Conservation (phyloP, 2,888 invertebrate genomes). For the Craniophora ligustri region DNA sequence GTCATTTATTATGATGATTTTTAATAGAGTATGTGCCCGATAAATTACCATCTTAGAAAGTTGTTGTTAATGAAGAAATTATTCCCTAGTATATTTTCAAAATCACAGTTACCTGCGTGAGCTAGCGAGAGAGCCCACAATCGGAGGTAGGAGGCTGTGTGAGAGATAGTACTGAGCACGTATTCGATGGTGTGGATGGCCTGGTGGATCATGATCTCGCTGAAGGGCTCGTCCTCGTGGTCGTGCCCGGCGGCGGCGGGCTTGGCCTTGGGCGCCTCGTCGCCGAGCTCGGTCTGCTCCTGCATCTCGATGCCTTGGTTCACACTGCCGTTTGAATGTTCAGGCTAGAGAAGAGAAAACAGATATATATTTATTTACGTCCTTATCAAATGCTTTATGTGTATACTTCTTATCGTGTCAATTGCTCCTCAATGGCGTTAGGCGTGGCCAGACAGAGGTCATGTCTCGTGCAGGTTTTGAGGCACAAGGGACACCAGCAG, state of each 20-base stretch:
- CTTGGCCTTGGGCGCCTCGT: slow-evolving; percentile 58
- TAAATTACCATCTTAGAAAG: too few species aligned
- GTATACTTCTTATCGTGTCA: too few species aligned
- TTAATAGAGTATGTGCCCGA: too few species aligned
- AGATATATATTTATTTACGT: neutral
- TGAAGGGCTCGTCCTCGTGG: slow-evolving; percentile 91
- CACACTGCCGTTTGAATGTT: slow-evolving; percentile 89
- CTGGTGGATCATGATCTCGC: slow-evolving; percentile 97
- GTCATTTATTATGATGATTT: too few species aligned
- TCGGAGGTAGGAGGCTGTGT: slow-evolving; percentile 98
- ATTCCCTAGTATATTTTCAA: too few species aligned
- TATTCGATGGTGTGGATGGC: slow-evolving; percentile 99
- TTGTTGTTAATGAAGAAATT: too few species aligned
- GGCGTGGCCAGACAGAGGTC: too few species aligned
- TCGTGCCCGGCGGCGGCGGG: slow-evolving; percentile 58
- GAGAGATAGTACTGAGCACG: slow-evolving; percentile 97
- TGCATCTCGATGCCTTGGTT: slow-evolving; percentile 91
- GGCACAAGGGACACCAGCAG: too few species aligned
- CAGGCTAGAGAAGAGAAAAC: slow-evolving; percentile 62
- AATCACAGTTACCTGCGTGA: slow-evolving; percentile 95
- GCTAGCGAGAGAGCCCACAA: slow-evolving; percentile 99
- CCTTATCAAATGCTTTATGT: too few species aligned
- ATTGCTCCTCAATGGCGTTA: too few species aligned
- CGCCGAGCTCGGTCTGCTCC: slow-evolving; percentile 81
- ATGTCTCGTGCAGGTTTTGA: too few species aligned